Conservation (phyloP, 2,113 vertebrate species). For the Halcyon senegalensis region DNA sequence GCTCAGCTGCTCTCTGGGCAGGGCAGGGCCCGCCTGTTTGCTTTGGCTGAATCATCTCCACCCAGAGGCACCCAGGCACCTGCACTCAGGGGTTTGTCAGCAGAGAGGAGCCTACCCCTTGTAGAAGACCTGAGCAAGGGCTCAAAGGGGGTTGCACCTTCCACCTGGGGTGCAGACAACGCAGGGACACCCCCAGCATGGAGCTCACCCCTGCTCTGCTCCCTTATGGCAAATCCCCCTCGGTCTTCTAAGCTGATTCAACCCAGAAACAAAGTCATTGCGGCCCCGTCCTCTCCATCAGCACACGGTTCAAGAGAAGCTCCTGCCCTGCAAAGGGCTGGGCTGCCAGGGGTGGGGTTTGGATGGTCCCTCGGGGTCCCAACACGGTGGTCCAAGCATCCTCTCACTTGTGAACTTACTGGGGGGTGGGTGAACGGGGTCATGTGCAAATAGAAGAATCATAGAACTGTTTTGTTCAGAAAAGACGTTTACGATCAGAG, state of each 20-base stretch:
- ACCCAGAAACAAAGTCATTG: fast-evolving
- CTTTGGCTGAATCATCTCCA: not conserved
- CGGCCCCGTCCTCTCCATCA: not conserved
- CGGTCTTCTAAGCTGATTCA: not conserved
- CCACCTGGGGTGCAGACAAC: not conserved
- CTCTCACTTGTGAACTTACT: fast-evolving
- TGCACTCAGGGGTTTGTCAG: fast-evolving
- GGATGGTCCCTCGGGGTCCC: not conserved
- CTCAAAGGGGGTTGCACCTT: fast-evolving
- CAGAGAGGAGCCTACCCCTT: fast-evolving
- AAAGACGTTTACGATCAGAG: not conserved
- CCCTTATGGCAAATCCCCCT: fast-evolving
- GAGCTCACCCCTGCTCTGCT: not conserved
- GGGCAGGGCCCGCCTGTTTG: not conserved
- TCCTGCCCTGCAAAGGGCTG: not conserved
- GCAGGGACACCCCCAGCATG: not conserved
- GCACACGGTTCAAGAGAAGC: fast-evolving
- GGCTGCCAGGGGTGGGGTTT: too few relatives aligned
- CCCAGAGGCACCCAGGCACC: not conserved
- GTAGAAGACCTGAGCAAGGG: not conserved
- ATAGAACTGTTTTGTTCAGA: not conserved
- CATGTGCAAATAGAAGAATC: fast-evolving
- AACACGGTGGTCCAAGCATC: fast-evolving
- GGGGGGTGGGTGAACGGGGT: too few relatives aligned
- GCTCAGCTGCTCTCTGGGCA: not conserved